These are phyloP conservation scores for Ichneumoninae sp. DNA, from an alignment of 2,888 invertebrate species.

Conservation along the genomic window DNA sequence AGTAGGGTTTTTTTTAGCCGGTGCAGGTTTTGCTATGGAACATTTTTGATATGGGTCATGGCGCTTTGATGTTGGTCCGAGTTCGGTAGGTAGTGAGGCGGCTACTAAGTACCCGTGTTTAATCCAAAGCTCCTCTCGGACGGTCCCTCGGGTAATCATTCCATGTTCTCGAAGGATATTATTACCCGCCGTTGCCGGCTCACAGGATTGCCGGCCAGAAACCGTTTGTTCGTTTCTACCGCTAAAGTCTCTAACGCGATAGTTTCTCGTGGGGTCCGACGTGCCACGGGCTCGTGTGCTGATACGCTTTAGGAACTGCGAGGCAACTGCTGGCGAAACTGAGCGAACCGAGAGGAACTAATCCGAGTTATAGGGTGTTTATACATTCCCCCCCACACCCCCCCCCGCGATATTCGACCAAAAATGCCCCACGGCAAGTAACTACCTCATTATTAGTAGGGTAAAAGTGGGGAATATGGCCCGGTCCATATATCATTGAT, in stretches of 20 bases:
- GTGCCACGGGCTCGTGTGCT: not conserved
- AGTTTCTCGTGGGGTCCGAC: not conserved
- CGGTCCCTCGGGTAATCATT: constrained; percentile 39
- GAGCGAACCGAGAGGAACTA: constrained; percentile 50
- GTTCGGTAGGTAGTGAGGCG: not conserved
- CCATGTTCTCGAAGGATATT: constrained; percentile 26
- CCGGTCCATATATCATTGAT: too few species aligned
- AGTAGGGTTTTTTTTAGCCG: not conserved
- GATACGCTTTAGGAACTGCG: constrained; percentile 29
- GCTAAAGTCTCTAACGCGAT: constrained; percentile 50
- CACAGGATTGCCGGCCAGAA: constrained; percentile 14
- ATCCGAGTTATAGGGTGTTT: constrained; percentile 39
- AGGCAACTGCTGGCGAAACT: constrained; percentile 46
- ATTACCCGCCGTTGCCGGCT: not conserved
- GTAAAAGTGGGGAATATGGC: too few species aligned
- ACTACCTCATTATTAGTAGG: not conserved
- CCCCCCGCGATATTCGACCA: constrained; percentile 30
- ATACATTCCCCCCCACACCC: not conserved
- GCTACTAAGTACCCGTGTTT: constrained; percentile 27
- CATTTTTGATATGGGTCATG: not conserved
- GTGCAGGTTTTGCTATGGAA: not conserved
- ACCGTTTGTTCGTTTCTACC: constrained; percentile 50
- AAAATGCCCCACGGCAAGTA: constrained; percentile 23
- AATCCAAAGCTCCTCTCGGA: constrained; percentile 30
- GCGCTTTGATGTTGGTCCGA: constrained; percentile 3